Base-by-base conservation (phyloP, 1,140 invertebrate genomes). In the Drosophila subpulchrella region DNA sequence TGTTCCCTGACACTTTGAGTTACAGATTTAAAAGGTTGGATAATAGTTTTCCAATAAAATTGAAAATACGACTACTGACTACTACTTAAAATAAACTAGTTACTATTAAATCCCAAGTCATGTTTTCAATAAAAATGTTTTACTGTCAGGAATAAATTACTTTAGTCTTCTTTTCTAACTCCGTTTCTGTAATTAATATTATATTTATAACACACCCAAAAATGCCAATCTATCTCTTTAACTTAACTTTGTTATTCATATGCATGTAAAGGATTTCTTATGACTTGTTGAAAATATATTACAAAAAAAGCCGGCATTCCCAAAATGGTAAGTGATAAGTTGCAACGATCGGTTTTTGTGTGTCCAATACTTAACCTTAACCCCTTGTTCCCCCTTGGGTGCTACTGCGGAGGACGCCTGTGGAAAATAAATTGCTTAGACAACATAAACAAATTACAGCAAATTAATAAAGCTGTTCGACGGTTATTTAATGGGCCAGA, bases 401-500 rank as follows among this genome's bases (percentile, higher is more conserved):
- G 56, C 34, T 73, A 48, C 47, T 70, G 53, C 15, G 57, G 12
- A 46, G 42, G 53, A 34, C 38, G 42, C 27, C 17, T 46, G 42
- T 39, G 42, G 46, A 47, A 47, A 88, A 83, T 65, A 86, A 86
- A 86, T 88, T 88, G 79, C 75, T 73, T 82, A 54, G 79, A 73
- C 88, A 82, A 82, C 79, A 76, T 88, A 86, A 86, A 86, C 83
- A 86, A 86, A 86, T 86, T 86, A 88, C 82, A 83, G 67, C 55
- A 74, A 86, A 86, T 86, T 88, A 86, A 83, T 86, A 79, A 83
- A 70, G 42, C 48, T 71, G 70, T 81, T 58, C 42, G 63, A 66
- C 79, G 67, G 46, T 61, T 61, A 59, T 79, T 78, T 83, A 65
- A 66, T 76, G 62, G 83, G 53, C 75, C 65, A 67, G 53, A 73